phyloP scores from a whole-genome alignment of 2,797 vertebrate species.

The Hemitrygon akajei region DNA sequence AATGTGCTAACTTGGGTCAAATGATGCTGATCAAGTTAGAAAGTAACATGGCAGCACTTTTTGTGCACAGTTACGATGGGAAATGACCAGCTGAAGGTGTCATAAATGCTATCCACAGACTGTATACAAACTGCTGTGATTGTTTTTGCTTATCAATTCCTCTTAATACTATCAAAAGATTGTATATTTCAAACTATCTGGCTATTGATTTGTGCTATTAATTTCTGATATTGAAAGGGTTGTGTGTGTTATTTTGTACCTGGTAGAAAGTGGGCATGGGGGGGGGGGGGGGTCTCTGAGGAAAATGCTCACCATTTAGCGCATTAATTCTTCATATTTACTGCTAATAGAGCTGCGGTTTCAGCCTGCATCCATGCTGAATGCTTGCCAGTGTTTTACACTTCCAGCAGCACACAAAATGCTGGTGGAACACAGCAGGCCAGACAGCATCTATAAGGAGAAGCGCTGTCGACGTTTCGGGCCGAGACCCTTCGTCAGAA shows the following conservation, averaged over 20 bases:
- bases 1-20: neutral
- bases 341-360: neutral
- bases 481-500: too few relatives aligned
- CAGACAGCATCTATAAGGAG: too few relatives aligned
- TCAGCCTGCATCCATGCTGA: neutral
- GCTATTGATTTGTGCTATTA: neutral
- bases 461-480: too few relatives aligned
- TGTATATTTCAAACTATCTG: neutral
- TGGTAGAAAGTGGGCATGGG: neutral
- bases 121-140: neutral
- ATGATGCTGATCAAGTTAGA: neutral
- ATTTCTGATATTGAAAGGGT: neutral
- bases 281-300: neutral
- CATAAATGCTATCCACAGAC: neutral
- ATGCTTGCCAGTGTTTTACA: neutral
- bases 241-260: neutral
- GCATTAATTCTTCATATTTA: neutral
- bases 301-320: neutral
- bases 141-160: neutral
- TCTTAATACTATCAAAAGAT: neutral
- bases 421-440: too few relatives aligned
- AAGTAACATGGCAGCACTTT: neutral
- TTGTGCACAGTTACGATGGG: neutral
- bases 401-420: too few relatives aligned
- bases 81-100: neutral